phyloP scores from a whole-genome alignment of 1,140 invertebrate species.

The Bilobella aurantiaca region DNA sequence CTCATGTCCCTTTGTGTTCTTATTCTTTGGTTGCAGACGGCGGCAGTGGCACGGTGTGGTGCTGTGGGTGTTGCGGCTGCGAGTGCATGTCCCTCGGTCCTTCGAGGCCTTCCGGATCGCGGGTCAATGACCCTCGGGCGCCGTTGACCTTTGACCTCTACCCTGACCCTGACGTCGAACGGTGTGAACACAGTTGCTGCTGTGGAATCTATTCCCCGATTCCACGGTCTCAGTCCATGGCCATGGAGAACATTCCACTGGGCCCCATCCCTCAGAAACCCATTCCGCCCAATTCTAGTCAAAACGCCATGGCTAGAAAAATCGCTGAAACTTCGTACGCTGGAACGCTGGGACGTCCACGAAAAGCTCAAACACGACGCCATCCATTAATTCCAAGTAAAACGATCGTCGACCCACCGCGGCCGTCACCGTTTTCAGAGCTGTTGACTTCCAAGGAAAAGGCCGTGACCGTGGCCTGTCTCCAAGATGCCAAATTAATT shows the following conservation, averaged over 20 bases:
- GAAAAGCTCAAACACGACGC: too few species aligned
- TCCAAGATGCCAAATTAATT: constrained; percentile 28
- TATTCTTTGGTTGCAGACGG: constrained; percentile 27
- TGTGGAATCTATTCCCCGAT: constrained; percentile 28
- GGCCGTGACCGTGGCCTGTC: constrained; percentile 30
- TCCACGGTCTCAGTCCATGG: constrained; percentile 30
- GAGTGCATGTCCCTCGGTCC: constrained; percentile 25
- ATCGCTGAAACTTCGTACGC: too few species aligned
- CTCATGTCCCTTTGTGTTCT: constrained; percentile 16
- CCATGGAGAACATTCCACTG: neutral
- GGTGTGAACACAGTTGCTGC: constrained; percentile 4
- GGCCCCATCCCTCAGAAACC: too few species aligned
- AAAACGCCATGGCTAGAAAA: too few species aligned
- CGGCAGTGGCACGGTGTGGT: constrained; percentile 25
- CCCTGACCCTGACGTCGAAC: too few species aligned
- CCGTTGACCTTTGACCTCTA: too few species aligned
- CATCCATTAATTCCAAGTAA: too few species aligned
- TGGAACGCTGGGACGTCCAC: too few species aligned
- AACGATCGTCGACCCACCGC: constrained; percentile 23
- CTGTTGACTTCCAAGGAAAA: too few species aligned
- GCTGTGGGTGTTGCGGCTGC: constrained; percentile 31
- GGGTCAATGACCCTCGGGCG: constrained; percentile 9
- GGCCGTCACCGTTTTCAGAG: too few species aligned
- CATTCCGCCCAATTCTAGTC: too few species aligned
- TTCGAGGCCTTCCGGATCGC: too few species aligned